A percentile compares a stretch with the other conserved stretches of the same genome.
Conservation (phyloP, 2,888 invertebrate genomes). For the Campoplex nolae region DNA sequence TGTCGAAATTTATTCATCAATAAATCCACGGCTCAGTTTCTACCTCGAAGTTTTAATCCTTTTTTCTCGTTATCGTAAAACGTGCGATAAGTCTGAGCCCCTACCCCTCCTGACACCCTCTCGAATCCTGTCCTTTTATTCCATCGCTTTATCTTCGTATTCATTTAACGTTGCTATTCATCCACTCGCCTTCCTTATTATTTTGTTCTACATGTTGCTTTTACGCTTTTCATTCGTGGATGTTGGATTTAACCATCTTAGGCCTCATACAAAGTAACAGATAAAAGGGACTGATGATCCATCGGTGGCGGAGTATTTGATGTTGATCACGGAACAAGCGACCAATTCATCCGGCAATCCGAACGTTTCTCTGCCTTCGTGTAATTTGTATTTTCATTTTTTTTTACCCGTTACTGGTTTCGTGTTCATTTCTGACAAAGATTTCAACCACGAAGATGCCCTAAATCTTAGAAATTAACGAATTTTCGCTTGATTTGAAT, state of each 20-base stretch:
- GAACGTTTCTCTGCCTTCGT: neutral
- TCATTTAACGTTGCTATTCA: neutral
- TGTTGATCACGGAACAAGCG: neutral
- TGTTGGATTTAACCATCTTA: neutral
- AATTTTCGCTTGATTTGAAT: no score
- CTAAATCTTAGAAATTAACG: no score
- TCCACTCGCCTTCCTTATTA: neutral
- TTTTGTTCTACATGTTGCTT: neutral
- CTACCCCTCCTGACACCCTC: neutral
- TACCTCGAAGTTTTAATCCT: conserved; percentile 6
- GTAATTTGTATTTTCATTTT: neutral
- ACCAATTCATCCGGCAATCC: neutral
- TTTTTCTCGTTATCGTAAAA: conserved; percentile 19
- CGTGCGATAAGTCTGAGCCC: conserved; percentile 2
- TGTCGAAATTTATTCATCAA: conserved; percentile 20
- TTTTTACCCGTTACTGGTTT: neutral
- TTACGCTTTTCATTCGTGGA: conserved; percentile 2
- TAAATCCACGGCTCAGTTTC: conserved; percentile 5
- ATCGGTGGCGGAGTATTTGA: neutral
- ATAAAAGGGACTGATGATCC: neutral
- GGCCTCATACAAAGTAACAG: neutral
- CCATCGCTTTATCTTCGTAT: neutral
- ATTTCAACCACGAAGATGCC: no score
- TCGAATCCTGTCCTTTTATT: neutral
- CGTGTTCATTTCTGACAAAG: no score